Evolutionary conservation across 2,888 invertebrate species (phyloP).

Genomic region (Brachyptera risi): DNA sequence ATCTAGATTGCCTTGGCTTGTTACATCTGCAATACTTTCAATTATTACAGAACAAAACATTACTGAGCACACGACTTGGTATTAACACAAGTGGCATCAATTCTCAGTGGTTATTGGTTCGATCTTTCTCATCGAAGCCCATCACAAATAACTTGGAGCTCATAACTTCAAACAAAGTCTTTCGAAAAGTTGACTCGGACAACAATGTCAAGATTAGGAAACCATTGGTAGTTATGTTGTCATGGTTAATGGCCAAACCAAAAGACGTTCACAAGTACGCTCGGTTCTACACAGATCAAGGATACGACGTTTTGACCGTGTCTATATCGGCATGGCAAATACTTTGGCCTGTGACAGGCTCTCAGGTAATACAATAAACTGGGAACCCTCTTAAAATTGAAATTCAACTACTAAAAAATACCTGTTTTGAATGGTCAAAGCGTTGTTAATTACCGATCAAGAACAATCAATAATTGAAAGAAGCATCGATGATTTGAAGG

Average conservation of each 20-base stretch:
- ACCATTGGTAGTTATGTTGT: conserved; percentile 45
- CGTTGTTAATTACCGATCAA: too few relatives aligned
- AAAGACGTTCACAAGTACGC: conserved; percentile 47
- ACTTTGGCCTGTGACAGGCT: conserved; percentile 45
- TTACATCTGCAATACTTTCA: too few relatives aligned
- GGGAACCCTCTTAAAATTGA: too few relatives aligned
- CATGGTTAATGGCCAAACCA: conserved; percentile 48
- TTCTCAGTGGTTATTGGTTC: too few relatives aligned
- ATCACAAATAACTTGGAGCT: conserved; percentile 66
- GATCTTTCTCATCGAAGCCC: conserved; percentile 44
- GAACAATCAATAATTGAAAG: too few relatives aligned
- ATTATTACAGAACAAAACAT: too few relatives aligned
- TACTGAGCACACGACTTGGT: not conserved
- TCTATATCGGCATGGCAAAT: conserved; percentile 45
- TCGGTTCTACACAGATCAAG: conserved; percentile 46
- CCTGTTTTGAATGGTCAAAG: too few relatives aligned
- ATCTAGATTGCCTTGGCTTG: too few relatives aligned
- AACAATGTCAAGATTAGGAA: conserved; percentile 17
- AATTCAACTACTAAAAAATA: too few relatives aligned
- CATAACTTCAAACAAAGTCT: conserved; percentile 53
- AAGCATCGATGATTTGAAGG: too few relatives aligned
- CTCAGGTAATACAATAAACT: too few relatives aligned
- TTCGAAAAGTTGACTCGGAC: conserved; percentile 15
- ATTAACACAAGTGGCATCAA: not conserved
- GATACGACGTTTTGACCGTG: conserved; percentile 48